Percentiles rank a stretch among this genome's conserved stretches.
phyloP scores from a whole-genome alignment of 1,140 invertebrate genomes.

The Capitella teleta region DNA sequence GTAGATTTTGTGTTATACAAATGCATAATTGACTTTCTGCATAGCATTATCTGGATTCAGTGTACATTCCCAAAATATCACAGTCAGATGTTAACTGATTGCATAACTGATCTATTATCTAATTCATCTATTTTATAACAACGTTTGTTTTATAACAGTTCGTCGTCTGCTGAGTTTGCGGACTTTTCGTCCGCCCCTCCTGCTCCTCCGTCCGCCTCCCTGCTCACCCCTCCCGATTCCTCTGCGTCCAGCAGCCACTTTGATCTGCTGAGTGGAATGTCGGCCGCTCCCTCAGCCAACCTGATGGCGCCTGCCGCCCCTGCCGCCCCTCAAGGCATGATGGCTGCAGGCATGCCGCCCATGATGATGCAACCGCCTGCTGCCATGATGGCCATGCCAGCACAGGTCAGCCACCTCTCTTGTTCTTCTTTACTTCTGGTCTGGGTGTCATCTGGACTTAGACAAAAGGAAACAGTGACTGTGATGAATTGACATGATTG shows the following conservation, averaged over 20 bases:
- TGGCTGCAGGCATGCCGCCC: background rate
- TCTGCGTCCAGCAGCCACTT: constrained; percentile 1
- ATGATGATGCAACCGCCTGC: constrained; percentile 1
- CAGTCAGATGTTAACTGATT: background rate
- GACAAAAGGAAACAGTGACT: too few species aligned
- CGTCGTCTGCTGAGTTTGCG: constrained; percentile 9
- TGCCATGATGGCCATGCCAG: constrained; percentile 1
- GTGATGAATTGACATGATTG: too few species aligned
- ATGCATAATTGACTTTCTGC: too few species aligned
- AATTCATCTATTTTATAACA: background rate
- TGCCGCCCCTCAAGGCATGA: background rate
- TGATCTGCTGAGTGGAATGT: constrained; percentile 3
- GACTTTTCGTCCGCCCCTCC: constrained; percentile 10
- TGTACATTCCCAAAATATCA: background rate
- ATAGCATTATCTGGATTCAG: background rate
- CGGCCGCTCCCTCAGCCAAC: constrained; percentile 2
- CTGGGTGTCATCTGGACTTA: too few species aligned
- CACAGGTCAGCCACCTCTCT: background rate
- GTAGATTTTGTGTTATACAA: too few species aligned
- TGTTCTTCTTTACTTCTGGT: background rate
- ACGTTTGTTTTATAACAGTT: constrained; percentile 2
- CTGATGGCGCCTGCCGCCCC: background rate
- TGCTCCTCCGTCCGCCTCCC: background rate
- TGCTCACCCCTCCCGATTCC: background rate
- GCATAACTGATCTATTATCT: background rate